Conservation (phyloP, 2,888 invertebrate genomes). For the Sicus ferrugineus region DNA sequence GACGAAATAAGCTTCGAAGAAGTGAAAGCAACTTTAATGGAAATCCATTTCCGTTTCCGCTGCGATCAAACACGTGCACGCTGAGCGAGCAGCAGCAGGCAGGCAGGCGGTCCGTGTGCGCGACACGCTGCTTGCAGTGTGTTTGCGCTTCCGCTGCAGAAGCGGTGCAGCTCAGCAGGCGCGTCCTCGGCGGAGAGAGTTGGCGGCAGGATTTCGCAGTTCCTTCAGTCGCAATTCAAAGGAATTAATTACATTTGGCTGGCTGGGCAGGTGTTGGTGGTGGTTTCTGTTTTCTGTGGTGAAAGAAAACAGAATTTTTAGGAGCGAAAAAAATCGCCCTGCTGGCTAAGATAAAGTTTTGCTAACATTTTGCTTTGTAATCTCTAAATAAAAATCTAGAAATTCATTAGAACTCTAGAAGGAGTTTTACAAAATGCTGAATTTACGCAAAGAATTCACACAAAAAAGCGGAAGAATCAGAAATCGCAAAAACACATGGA, state of each 20-base stretch:
- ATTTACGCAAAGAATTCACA: no score
- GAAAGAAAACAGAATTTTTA: not conserved
- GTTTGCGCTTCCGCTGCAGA: no score
- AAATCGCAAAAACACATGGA: no score
- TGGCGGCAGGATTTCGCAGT: not conserved
- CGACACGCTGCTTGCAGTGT: not conserved
- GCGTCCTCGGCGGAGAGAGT: not conserved
- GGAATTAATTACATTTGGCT: conserved; percentile 61
- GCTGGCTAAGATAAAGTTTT: no score
- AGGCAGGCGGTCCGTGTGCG: not conserved
- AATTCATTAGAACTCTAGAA: no score
- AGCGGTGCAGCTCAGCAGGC: not conserved
- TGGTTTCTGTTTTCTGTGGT: not conserved
- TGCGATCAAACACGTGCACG: conserved; percentile 1
- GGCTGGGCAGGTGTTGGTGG: conserved; percentile 30
- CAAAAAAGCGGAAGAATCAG: not conserved
- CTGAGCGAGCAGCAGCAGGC: not conserved
- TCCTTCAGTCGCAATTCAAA: conserved; percentile 36
- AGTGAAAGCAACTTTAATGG: conserved; percentile 49
- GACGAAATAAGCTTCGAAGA: conserved; percentile 33
- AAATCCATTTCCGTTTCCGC: conserved; percentile 52
- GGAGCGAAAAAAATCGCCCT: not conserved
- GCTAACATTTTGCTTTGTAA: no score
- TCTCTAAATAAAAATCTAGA: no score
- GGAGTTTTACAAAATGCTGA: no score